These are phyloP conservation scores for Pampus argenteus DNA, from an alignment of 2,797 vertebrate genomes.

Conservation along the genomic window DNA sequence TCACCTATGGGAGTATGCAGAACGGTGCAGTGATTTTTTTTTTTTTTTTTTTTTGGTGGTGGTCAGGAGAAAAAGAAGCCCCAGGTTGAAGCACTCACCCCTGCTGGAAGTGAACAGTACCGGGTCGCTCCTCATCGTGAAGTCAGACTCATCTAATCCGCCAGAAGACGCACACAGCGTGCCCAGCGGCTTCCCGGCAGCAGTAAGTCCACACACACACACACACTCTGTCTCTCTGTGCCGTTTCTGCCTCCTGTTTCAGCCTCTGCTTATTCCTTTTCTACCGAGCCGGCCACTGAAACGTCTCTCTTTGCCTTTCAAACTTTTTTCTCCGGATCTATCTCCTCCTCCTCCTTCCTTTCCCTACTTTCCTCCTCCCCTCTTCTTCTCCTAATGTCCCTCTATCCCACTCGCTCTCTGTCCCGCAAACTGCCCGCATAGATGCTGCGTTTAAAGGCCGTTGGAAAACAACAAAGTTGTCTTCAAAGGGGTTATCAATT, in stretches of 20 bases:
- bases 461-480: too few species aligned
- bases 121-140: constrained; percentile 85
- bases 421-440: constrained; percentile 34
- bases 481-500: background rate
- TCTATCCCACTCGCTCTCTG: constrained; percentile 17
- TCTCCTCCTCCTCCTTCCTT: constrained; percentile 35
- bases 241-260: background rate
- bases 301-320: constrained; percentile 50
- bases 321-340: constrained; percentile 52
- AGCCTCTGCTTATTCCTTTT: constrained; percentile 18
- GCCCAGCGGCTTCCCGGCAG: constrained; percentile 62
- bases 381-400: constrained; percentile 23
- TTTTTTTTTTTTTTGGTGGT: too few species aligned
- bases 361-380: constrained; percentile 12
- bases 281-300: constrained; percentile 40
- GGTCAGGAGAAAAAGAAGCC: background rate
- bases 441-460: constrained; percentile 45
- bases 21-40: background rate
- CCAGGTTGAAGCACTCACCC: constrained; percentile 77
- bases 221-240: too few species aligned
- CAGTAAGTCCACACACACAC: constrained; percentile 24
- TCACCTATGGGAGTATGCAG: too few species aligned
- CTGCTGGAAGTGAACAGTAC: constrained; percentile 83
- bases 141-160: constrained; percentile 76
- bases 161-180: constrained; percentile 31